Percentiles rank a stretch among this genome's conserved stretches.
Conservation (phyloP, 2,113 vertebrate genomes). For the Tachuris rubrigastra region DNA sequence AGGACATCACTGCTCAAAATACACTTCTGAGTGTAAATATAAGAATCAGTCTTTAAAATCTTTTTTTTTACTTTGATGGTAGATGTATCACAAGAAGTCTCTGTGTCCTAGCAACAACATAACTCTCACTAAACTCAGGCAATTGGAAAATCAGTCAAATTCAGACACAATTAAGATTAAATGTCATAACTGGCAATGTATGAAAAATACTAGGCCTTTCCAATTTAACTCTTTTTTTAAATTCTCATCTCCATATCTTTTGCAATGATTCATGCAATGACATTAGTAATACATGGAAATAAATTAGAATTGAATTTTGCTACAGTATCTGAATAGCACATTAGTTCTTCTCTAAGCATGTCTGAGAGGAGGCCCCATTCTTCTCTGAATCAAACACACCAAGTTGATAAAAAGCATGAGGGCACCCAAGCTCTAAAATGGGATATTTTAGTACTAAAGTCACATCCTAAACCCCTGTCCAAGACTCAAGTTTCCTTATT, state of each 20-base stretch:
- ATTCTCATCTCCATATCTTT: conserved; percentile 31
- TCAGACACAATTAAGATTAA: conserved; percentile 65
- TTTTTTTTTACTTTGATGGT: background rate
- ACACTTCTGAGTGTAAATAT: background rate
- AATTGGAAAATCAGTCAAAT: conserved; percentile 68
- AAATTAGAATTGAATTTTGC: conserved; percentile 3
- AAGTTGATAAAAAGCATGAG: background rate
- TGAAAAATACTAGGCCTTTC: conserved; percentile 51
- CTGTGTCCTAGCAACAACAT: conserved; percentile 67
- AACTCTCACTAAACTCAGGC: conserved; percentile 43
- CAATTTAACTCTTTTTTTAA: background rate
- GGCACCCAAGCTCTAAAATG: background rate
- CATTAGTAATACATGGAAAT: conserved; percentile 19
- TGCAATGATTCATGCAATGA: conserved; percentile 38
- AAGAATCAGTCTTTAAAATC: background rate
- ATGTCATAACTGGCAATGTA: conserved; percentile 60
- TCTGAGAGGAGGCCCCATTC: background rate
- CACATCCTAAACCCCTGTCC: background rate
- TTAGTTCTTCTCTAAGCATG: background rate
- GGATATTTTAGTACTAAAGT: background rate
- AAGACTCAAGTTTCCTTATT: background rate
- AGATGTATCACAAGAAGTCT: conserved; percentile 12
- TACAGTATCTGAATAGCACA: background rate
- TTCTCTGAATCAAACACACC: background rate
- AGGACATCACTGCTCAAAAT: background rate